phyloP scores from a whole-genome alignment of 2,113 vertebrate species.

The Psilopogon haemacephalus region DNA sequence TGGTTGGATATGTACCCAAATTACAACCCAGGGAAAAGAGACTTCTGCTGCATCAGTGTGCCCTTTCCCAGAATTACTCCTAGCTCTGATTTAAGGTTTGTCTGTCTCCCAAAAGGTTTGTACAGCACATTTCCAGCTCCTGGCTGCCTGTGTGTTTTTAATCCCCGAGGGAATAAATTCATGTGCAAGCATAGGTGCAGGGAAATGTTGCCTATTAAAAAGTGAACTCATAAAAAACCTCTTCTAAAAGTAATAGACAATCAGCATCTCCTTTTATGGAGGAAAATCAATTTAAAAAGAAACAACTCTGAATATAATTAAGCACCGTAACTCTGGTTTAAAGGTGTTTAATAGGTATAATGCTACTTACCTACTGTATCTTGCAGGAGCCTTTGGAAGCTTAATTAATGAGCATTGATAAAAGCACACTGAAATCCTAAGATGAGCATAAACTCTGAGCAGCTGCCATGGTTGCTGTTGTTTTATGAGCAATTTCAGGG shows the following conservation, averaged over 20 bases:
- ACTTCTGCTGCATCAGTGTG: neutral
- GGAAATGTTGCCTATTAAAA: slow-evolving; percentile 56
- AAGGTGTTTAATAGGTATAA: slow-evolving; percentile 59
- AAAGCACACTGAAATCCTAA: slow-evolving; percentile 18
- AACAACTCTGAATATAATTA: slow-evolving; percentile 52
- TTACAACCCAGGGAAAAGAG: neutral
- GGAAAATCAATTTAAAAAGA: slow-evolving; percentile 51
- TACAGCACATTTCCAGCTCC: neutral
- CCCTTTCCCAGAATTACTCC: neutral
- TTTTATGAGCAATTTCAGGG: slow-evolving; percentile 29
- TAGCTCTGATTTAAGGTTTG: neutral
- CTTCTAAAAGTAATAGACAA: slow-evolving; percentile 41
- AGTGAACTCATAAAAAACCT: slow-evolving; percentile 43
- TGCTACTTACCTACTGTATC: slow-evolving; percentile 56
- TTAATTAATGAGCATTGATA: slow-evolving; percentile 62
- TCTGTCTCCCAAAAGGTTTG: neutral
- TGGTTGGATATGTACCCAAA: neutral
- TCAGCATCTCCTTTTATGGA: slow-evolving; percentile 45
- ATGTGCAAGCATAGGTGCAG: neutral
- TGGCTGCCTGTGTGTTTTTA: neutral
- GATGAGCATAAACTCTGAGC: neutral
- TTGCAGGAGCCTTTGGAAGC: slow-evolving; percentile 36
- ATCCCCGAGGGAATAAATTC: neutral
- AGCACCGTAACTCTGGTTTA: slow-evolving; percentile 48
- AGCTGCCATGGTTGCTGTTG: neutral